Evolutionary conservation across 2,888 invertebrate species (phyloP).

Genomic region (Sisyra terminalis): DNA sequence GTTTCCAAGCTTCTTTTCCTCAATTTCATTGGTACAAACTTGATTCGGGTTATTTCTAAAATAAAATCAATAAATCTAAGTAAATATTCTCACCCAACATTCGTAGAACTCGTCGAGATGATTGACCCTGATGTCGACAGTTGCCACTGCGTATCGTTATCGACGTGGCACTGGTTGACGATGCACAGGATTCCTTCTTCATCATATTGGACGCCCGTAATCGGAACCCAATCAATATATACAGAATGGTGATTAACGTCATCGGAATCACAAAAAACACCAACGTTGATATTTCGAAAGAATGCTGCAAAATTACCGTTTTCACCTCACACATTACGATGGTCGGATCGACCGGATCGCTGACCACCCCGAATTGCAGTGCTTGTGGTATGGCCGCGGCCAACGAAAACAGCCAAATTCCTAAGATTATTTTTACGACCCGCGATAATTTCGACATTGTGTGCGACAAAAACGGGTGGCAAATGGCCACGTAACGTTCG

Average conservation of each 20-base stretch:
- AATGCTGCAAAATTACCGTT: slow-evolving; percentile 40
- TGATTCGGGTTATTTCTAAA: no score
- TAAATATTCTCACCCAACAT: slow-evolving; percentile 47
- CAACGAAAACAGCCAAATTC: slow-evolving; percentile 66
- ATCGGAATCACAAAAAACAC: slow-evolving; percentile 77
- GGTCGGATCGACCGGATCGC: slow-evolving; percentile 13
- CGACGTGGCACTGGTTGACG: slow-evolving; percentile 2
- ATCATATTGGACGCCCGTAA: slow-evolving; percentile 45
- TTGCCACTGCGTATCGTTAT: neutral
- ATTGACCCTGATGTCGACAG: slow-evolving; percentile 16
- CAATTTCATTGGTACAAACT: no score
- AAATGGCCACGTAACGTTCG: slow-evolving; percentile 53
- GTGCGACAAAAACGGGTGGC: slow-evolving; percentile 52
- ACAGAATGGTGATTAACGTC: slow-evolving; percentile 69
- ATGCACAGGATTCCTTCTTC: slow-evolving; percentile 17
- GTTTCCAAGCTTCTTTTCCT: no score
- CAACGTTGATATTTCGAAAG: slow-evolving; percentile 64
- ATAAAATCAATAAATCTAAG: no score
- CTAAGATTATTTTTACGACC: slow-evolving; percentile 62
- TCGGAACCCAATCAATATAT: slow-evolving; percentile 58
- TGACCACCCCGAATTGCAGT: slow-evolving; percentile 28
- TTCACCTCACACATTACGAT: slow-evolving; percentile 29
- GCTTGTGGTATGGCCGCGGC: slow-evolving; percentile 59
- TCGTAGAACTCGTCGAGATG: slow-evolving; percentile 51
- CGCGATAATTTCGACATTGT: slow-evolving; percentile 77